Conservation (phyloP, 2,113 vertebrate genomes). For the Tachysurus vachellii region DNA sequence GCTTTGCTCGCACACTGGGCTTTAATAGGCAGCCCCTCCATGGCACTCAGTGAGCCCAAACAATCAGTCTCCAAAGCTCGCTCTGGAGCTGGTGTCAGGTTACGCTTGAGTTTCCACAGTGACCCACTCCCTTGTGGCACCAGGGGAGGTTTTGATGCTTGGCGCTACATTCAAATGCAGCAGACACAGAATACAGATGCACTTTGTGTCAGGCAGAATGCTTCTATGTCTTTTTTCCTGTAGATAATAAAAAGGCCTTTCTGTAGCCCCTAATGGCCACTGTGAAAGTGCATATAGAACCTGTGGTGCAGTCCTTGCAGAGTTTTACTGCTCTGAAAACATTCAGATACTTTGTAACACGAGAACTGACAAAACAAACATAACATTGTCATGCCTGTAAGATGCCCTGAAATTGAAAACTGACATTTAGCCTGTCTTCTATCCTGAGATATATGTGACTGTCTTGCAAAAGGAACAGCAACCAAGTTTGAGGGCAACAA, state of each 20-base stretch:
- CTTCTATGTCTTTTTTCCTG: conserved; percentile 30
- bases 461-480: background rate
- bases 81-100: conserved; percentile 48
- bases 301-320: background rate
- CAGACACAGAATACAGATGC: conserved; percentile 35
- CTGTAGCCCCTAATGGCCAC: conserved; percentile 32
- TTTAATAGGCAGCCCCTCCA: conserved; percentile 52
- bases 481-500: background rate
- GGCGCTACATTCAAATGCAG: conserved; percentile 48
- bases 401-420: background rate
- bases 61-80: conserved; percentile 46
- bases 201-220: conserved; percentile 25
- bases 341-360: background rate
- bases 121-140: conserved; percentile 43
- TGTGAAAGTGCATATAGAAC: background rate
- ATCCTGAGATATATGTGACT: background rate
- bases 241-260: conserved; percentile 26
- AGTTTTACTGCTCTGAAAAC: conserved; percentile 12
- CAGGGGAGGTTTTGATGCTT: conserved; percentile 24
- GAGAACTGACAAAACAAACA: conserved; percentile 4
- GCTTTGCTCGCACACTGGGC: conserved; percentile 46
- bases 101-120: conserved; percentile 55
- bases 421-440: background rate
- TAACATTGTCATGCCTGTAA: background rate
- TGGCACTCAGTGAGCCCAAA: conserved; percentile 43